phyloP scores from a whole-genome alignment of 1,140 invertebrate genomes.

The Drosophila dunni region DNA sequence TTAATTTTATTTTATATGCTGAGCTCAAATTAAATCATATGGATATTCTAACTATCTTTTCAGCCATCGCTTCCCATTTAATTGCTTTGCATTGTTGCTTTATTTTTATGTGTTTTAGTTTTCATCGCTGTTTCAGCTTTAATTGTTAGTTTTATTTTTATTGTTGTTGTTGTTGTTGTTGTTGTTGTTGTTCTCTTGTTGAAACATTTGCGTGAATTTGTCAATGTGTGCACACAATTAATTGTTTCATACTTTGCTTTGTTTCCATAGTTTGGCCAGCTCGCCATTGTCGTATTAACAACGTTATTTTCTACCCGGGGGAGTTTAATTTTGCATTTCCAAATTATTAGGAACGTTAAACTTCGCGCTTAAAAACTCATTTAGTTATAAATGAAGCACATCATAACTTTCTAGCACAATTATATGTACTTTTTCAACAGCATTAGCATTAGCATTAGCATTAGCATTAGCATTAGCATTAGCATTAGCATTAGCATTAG shows the following conservation, averaged over 20 bases:
- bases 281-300: neutral
- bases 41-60: constrained; percentile 13
- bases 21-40: constrained; percentile 8
- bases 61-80: constrained; percentile 4
- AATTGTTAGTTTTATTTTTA: constrained; percentile 2
- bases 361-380: too few species aligned
- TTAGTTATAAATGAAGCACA: too few species aligned
- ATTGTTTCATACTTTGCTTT: neutral
- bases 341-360: too few species aligned
- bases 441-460: too few species aligned
- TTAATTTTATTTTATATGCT: constrained; percentile 18
- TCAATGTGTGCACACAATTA: constrained; percentile 1
- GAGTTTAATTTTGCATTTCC: neutral
- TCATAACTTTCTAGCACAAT: too few species aligned
- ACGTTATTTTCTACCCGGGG: neutral
- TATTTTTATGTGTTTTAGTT: constrained; percentile 29
- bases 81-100: constrained; percentile 28
- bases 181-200: neutral
- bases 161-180: neutral
- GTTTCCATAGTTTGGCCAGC: neutral
- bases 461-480: too few species aligned
- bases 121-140: constrained; percentile 45
- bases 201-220: constrained; percentile 41
- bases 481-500: too few species aligned
- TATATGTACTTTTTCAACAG: too few species aligned